Base-by-base conservation (phyloP, 2,888 invertebrate species). In the Chymomyza fuscimana region DNA sequence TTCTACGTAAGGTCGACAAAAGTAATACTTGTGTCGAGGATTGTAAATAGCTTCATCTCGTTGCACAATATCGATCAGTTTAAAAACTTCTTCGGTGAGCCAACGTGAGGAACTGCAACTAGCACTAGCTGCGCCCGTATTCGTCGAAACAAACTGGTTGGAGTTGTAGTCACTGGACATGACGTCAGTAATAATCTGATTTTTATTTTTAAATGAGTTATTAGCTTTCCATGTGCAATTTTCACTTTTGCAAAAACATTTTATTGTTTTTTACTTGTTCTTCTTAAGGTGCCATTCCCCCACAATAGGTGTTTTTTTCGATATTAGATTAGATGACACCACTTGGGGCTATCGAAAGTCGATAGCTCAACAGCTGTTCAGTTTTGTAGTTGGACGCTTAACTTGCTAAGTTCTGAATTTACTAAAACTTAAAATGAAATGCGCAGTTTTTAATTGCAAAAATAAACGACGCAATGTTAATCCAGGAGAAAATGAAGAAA, bases 11-110 rank as follows among this genome's bases (percentile, higher is more conserved):
- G 91, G 91, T 5, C 91, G 86, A 70, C 91, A 91, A 63, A 91
- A 91, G 71, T 91, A 91, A 68, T 91, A 91, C 63, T 91, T 91
- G 61, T 91, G 90, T 3, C 90, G 76, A 0, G 91, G 90, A 87
- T 91, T 91, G 70, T 91, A 91, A 32, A 91, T 91, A 3, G 91
- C 91, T 63, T 90, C 91, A 84, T 91, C 90, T 58, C 88, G 82
- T 69, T 90, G 90, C 25, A 91, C 91, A 76, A 91, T 84, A 74
- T 91, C 91, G 73, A 91, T 91, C 71, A 91, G 72, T 68, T 88
- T 89, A 62, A 90, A 90, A 4, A 91, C 91, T 32, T 91, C 91
- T 65, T 91, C 91, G 9, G 91, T 91, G 1, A 91, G 76, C 91
- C 91, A 91, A 19, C 91, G 87, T 3, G 90, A 87, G 2, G 89